phyloP scores from a whole-genome alignment of 2,113 vertebrate genomes.

The Sapayoa aenigma region DNA sequence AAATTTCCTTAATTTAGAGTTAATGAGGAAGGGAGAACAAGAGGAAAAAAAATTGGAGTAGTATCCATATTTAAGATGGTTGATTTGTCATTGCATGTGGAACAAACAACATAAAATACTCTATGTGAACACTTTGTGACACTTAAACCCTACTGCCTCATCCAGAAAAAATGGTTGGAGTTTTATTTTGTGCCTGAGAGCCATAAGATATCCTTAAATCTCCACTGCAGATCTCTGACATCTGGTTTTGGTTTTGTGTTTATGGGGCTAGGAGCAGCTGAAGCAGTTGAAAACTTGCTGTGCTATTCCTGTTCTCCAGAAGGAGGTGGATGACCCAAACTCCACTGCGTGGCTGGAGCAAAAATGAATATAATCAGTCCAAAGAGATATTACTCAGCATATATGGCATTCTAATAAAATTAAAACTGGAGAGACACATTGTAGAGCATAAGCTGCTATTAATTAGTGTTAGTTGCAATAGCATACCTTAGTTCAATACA shows the following conservation, averaged over 20 bases:
- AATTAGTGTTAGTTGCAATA: background rate
- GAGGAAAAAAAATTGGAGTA: background rate
- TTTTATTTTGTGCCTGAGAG: conserved; percentile 34
- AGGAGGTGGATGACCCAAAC: background rate
- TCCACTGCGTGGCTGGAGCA: background rate
- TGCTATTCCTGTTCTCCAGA: background rate
- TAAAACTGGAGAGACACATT: background rate
- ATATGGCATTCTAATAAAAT: background rate
- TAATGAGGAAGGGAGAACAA: background rate
- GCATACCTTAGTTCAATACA: background rate
- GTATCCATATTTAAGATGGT: background rate
- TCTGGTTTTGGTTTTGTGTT: conserved; percentile 30
- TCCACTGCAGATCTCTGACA: background rate
- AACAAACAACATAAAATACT: background rate
- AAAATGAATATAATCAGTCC: background rate
- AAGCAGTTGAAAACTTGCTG: background rate
- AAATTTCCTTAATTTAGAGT: background rate
- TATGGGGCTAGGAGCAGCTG: background rate
- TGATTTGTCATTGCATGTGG: background rate
- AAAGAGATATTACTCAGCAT: background rate
- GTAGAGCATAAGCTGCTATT: background rate
- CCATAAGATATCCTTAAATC: background rate
- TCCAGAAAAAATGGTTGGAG: background rate
- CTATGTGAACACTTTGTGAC: background rate
- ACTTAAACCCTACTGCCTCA: background rate